Percentiles rank a stretch among this genome's conserved stretches.
These are phyloP conservation scores for Umimayanthus chanpuru DNA, from an alignment of 92 coral and sea anemone species.

Conservation along the genomic window DNA sequence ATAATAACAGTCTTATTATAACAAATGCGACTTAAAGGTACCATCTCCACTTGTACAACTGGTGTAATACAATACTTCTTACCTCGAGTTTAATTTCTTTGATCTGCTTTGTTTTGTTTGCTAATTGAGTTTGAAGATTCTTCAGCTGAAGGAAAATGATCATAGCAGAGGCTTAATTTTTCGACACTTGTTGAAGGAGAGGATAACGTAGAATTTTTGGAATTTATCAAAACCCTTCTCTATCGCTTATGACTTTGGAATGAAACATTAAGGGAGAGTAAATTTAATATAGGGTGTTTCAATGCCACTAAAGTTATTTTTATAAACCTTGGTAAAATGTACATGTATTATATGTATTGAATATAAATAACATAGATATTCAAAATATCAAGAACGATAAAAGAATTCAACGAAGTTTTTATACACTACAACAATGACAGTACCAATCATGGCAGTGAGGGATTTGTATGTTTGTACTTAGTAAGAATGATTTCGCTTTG, in stretches of 20 bases:
- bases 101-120: conserved; percentile 77
- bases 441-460: not conserved
- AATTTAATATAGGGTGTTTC: not conserved
- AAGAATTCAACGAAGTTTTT: not conserved
- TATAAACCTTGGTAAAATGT: not conserved
- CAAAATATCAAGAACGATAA: not conserved
- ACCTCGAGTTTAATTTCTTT: conserved; percentile 98
- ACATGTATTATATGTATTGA: too few relatives aligned
- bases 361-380: too few relatives aligned
- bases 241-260: not conserved
- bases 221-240: not conserved
- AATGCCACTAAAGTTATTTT: not conserved
- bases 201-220: not conserved
- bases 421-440: not conserved
- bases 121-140: conserved; percentile 81
- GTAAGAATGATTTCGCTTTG: too few relatives aligned
- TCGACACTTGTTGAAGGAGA: not conserved
- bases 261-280: not conserved
- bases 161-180: not conserved
- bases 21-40: too few relatives aligned
- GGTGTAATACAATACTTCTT: not conserved
- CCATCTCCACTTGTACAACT: not conserved
- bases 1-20: too few relatives aligned
- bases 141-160: conserved; percentile 57
- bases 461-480: too few relatives aligned